Evolutionary conservation across 2,888 invertebrate species (phyloP), one percentile per base, ranked within the genome.

Genomic region (Macrophya annulata): DNA sequence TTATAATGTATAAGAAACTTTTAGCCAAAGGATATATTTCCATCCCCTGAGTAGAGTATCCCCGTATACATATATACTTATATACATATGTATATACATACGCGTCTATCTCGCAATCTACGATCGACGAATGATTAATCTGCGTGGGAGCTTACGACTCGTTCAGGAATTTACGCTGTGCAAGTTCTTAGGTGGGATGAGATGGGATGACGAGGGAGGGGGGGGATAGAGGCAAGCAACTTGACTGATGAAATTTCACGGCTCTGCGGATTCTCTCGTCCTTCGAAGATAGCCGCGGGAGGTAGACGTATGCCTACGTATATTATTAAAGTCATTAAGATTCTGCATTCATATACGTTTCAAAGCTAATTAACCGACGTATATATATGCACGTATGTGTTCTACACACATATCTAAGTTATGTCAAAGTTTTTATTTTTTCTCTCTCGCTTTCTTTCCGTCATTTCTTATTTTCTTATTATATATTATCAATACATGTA

Each of bases 121-220:
- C 55, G 55, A 77, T 77, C 77, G 77, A 37, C 55, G 51, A 37
- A 81, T 62, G 59, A 81, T 81, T 81, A 81, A 81, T 81, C 81
- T 43, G 62, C 62, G 62, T 59, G 81, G 77, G 77, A 77, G 25
- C 43, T n/a, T 17, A 21, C 43, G 43, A 17, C 25, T n/a, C 48
- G 31, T 43, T 43, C 40, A 74, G 43, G 72, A 74, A 45, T 45
- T 62, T 71, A 15, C 15, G 48, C 15, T 8, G 21, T 15, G 72
- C 43, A 74, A 45, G n/a, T 45, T 76, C 12, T 21, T 3, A 12
- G 12, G 40, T n/a, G 21, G 31, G 31, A 31, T 31, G 31, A 31
- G 31, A 31, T 31, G 31, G 31, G 31, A 31, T 31, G 31, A 31
- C 31, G 31, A 3, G 31, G 31, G 31, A 3, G 31, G 31, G 31